phyloP scores from a whole-genome alignment of 1,140 invertebrate genomes.

The Drosophila eugracilis region DNA sequence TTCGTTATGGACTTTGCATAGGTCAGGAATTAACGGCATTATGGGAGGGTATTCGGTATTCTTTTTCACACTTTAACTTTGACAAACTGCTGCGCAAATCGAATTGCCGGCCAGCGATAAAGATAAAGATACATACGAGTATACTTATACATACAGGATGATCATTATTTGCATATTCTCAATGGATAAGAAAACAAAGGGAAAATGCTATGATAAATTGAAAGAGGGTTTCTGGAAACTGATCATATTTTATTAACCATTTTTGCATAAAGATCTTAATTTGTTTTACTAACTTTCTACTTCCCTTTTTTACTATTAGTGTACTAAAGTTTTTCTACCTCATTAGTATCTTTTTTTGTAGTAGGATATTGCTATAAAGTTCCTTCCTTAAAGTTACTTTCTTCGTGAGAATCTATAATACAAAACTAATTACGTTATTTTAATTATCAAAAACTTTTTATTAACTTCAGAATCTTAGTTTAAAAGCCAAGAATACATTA shows the following conservation, averaged over 20 bases:
- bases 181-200: constrained; percentile 3
- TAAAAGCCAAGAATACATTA: background rate
- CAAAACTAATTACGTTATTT: background rate
- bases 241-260: too few species aligned
- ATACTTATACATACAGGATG: too few species aligned
- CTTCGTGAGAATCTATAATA: too few species aligned
- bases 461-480: too few species aligned
- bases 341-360: too few species aligned
- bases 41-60: constrained; percentile 29
- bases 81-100: constrained; percentile 63
- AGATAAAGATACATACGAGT: constrained; percentile 7
- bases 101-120: constrained; percentile 22
- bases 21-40: constrained; percentile 29
- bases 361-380: too few species aligned
- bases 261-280: too few species aligned
- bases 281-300: too few species aligned
- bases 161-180: constrained; percentile 25
- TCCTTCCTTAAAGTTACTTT: too few species aligned
- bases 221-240: too few species aligned
- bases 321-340: too few species aligned
- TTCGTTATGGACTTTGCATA: constrained; percentile 12
- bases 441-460: background rate
- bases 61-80: background rate
- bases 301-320: too few species aligned
- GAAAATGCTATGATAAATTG: background rate